These are phyloP conservation scores for Idaea biselata DNA, from an alignment of 2,888 invertebrate species.

Conservation along the genomic window DNA sequence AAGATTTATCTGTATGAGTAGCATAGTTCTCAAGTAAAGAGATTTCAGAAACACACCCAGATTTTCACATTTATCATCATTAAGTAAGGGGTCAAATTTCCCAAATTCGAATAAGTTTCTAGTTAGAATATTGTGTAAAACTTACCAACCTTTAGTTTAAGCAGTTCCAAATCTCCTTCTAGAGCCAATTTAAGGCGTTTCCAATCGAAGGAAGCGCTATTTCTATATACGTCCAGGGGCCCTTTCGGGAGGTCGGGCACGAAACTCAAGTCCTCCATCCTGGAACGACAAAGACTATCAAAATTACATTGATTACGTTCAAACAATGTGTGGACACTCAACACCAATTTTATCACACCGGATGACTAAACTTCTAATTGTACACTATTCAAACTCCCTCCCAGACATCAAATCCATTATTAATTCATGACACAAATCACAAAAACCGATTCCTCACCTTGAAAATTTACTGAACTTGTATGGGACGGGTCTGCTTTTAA, in stretches of 20 bases:
- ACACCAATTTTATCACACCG: slow-evolving; percentile 40
- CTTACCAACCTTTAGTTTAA: slow-evolving; percentile 87
- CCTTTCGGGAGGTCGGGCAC: slow-evolving; percentile 86
- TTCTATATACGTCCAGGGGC: slow-evolving; percentile 89
- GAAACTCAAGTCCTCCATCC: slow-evolving; percentile 80
- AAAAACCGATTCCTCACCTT: slow-evolving; percentile 47
- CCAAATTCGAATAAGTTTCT: not conserved
- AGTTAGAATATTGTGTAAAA: not conserved
- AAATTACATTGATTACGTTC: slow-evolving; percentile 21
- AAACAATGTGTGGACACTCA: slow-evolving; percentile 23
- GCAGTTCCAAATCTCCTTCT: slow-evolving; percentile 86
- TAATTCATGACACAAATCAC: slow-evolving; percentile 10
- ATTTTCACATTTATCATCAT: not conserved
- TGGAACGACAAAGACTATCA: slow-evolving; percentile 45
- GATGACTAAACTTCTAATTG: slow-evolving; percentile 48
- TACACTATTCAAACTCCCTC: slow-evolving; percentile 47
- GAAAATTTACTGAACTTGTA: slow-evolving; percentile 33
- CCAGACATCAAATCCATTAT: slow-evolving; percentile 37
- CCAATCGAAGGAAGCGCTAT: slow-evolving; percentile 91
- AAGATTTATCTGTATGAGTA: too few relatives aligned
- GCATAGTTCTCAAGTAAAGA: not conserved
- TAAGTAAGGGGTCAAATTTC: too few relatives aligned
- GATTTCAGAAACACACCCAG: not conserved
- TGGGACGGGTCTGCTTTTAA: slow-evolving; percentile 20
- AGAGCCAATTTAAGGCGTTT: slow-evolving; percentile 89